These are phyloP conservation scores for Pantherophis alleghaniensis DNA, from an alignment of 2,797 vertebrate species.

Conservation along the genomic window DNA sequence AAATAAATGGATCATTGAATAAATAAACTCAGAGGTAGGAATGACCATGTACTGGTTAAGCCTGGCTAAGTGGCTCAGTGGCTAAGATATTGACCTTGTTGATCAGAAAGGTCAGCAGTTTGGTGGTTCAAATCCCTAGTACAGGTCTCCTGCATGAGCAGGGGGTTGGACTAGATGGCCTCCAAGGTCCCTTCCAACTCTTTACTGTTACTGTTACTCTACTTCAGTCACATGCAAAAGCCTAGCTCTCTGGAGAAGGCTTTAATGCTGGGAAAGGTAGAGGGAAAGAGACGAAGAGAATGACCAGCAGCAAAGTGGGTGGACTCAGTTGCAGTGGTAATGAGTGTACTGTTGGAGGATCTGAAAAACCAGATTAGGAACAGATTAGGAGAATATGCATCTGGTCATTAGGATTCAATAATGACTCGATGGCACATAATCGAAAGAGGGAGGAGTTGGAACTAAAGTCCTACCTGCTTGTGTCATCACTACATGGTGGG, in stretches of 20 bases:
- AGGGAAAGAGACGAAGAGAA: not conserved
- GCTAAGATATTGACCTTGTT: too few relatives aligned
- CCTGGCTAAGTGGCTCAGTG: too few relatives aligned
- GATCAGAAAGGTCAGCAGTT: too few relatives aligned
- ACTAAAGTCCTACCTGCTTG: not conserved
- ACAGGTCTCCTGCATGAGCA: too few relatives aligned
- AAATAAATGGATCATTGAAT: not conserved
- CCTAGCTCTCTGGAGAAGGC: not conserved
- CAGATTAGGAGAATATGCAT: not conserved
- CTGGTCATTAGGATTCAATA: not conserved
- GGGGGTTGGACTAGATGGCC: too few relatives aligned
- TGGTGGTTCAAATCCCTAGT: too few relatives aligned
- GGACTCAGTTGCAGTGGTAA: not conserved
- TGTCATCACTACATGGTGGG: not conserved
- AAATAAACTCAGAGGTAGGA: not conserved
- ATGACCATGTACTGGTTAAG: not conserved
- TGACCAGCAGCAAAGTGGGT: not conserved
- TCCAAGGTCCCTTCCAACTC: too few relatives aligned
- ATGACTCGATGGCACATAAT: not conserved
- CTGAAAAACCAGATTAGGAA: not conserved
- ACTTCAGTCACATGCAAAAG: not conserved
- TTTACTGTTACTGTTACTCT: not conserved
- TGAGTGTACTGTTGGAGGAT: not conserved
- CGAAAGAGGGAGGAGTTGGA: not conserved
- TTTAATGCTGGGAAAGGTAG: not conserved